Percentiles rank a stretch among this genome's conserved stretches.
These are phyloP conservation scores for Dolichallabes microphthalmus DNA, from an alignment of 2,113 vertebrate genomes.

Conservation along the genomic window DNA sequence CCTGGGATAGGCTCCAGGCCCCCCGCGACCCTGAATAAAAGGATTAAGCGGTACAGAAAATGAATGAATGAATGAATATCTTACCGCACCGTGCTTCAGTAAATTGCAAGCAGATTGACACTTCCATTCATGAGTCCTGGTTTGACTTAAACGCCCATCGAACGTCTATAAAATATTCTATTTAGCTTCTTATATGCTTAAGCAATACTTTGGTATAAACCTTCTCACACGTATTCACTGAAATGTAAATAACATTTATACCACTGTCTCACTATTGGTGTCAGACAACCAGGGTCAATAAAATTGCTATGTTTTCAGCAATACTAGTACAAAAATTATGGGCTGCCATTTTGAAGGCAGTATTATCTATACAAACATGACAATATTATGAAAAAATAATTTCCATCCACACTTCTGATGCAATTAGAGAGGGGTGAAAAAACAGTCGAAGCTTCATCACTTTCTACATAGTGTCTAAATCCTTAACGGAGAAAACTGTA, in stretches of 20 bases:
- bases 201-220: not conserved
- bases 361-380: not conserved
- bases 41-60: no score
- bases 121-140: no score
- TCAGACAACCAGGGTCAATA: not conserved
- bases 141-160: no score
- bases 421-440: not conserved
- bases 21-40: no score
- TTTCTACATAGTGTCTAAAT: not conserved
- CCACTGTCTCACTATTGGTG: not conserved
- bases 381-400: not conserved
- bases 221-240: not conserved
- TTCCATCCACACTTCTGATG: not conserved
- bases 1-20: no score
- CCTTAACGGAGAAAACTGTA: not conserved
- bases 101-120: no score
- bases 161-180: not conserved
- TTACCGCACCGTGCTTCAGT: no score
- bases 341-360: not conserved
- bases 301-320: not conserved
- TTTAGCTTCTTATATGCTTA: not conserved
- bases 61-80: no score
- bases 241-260: not conserved
- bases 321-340: not conserved
- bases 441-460: not conserved